Percentiles rank a stretch among this genome's conserved stretches.
phyloP scores from a whole-genome alignment of 2,797 vertebrate genomes.

The Picus viridis region DNA sequence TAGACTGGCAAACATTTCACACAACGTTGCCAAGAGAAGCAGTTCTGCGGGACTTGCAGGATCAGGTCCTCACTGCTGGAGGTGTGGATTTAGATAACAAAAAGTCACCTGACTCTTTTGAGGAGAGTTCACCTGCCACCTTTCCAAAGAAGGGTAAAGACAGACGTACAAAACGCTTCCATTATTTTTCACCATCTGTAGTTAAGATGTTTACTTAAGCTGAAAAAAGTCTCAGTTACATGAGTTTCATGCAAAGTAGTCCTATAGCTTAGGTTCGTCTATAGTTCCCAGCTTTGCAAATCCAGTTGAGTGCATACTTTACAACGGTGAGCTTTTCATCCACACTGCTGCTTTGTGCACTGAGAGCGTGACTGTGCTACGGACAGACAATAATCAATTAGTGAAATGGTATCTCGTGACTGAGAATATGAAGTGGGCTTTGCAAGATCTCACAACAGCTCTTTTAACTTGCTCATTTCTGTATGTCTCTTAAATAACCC shows the following conservation, averaged over 20 bases:
- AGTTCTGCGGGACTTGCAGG: neutral
- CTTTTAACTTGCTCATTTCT: slow-evolving; percentile 56
- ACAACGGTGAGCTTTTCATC: slow-evolving; percentile 28
- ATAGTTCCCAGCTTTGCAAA: slow-evolving; percentile 32
- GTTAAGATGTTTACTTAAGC: slow-evolving; percentile 7
- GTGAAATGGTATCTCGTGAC: slow-evolving; percentile 40
- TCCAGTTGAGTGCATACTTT: neutral
- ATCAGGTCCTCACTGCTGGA: neutral
- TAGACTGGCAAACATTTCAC: neutral
- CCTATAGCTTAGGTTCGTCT: neutral
- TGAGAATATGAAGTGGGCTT: slow-evolving; percentile 49
- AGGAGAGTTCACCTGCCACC: neutral
- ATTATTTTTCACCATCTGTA: neutral
- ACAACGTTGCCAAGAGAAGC: neutral
- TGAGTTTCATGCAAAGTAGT: slow-evolving; percentile 34
- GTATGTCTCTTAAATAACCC: slow-evolving; percentile 35
- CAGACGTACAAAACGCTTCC: neutral
- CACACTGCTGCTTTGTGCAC: slow-evolving; percentile 49
- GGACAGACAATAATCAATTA: slow-evolving; percentile 54
- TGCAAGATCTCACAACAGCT: slow-evolving; percentile 57
- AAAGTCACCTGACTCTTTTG: neutral
- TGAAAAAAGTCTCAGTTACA: neutral
- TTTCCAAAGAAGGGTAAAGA: neutral
- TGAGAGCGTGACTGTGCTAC: neutral
- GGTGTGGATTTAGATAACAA: neutral